Evolutionary conservation across 1,140 invertebrate species (phyloP), one percentile per base, ranked within the genome.

Genomic region (Propsilocerus akamusi): DNA sequence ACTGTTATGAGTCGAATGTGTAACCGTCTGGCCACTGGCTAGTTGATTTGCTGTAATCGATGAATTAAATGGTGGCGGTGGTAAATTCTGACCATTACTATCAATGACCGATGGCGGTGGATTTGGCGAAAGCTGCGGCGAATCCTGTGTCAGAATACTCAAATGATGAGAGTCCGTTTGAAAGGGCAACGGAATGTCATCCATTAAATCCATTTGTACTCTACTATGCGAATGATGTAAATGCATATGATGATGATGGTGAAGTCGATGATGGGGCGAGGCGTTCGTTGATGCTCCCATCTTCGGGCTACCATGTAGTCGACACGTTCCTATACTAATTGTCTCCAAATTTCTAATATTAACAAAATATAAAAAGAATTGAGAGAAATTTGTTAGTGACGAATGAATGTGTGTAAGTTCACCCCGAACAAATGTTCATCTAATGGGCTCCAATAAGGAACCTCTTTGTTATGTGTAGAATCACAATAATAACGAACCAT

Each of bases 241-340:
- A 41, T 41, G 22, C 34, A 41, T 41, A 5, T 41, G 34, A 41
- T 41, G 34, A 41, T 41, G 34, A 17, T 41, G 34, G 11, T 41
- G 34, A 8, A 63, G 63, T 25, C 32, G 22, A 17, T 41, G 34
- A 49, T 64, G 62, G 5, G 63, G 63, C 49, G 63, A 65, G 30
- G 60, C 63, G 57, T 54, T 67, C 28, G 57, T 57, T 53, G 54
- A 69, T 37, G 59, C 65, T 55, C 11, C 49, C 52, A 53, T 66
- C 54, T 65, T 65, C 5, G 63, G 63, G 54, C 61, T 69, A 57
- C 55, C 67, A 50, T 58, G 65, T 62, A 65, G 56, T 37, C 59
- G 61, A 26, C 51, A 52, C 47, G 41, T 20, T 20, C 48, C 48
- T 41, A 49, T 46, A 26, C 37, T 51, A n/a, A 51, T 28, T 12